These are phyloP conservation scores for Ptychadena robeensis DNA, from an alignment of 2,797 vertebrate genomes.

Conservation along the genomic window DNA sequence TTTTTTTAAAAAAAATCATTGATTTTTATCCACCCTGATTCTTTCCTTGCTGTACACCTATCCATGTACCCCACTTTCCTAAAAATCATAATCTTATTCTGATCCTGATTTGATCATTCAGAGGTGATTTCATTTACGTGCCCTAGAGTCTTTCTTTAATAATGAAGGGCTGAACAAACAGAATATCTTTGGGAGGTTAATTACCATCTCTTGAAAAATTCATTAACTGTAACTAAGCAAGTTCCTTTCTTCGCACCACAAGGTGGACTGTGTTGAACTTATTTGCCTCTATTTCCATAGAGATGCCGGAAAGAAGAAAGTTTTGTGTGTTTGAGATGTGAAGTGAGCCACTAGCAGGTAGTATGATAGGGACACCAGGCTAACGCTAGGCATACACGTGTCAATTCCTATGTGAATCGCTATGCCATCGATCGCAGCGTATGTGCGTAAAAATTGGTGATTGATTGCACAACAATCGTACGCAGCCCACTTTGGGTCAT, in stretches of 20 bases:
- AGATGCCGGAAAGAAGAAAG: constrained; percentile 77
- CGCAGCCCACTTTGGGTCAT: too few relatives aligned
- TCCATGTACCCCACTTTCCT: too few relatives aligned
- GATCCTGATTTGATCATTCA: too few relatives aligned
- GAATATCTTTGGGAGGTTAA: not conserved
- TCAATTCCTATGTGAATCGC: too few relatives aligned
- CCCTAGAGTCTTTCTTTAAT: not conserved
- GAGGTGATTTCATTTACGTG: not conserved
- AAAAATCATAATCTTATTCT: too few relatives aligned
- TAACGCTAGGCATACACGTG: too few relatives aligned
- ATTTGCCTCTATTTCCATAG: constrained; percentile 76
- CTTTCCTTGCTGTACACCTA: too few relatives aligned
- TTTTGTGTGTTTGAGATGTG: constrained; percentile 48
- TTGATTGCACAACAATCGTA: too few relatives aligned
- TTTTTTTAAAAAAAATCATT: too few relatives aligned
- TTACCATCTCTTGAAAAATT: not conserved
- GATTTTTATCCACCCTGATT: too few relatives aligned
- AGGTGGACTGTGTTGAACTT: constrained; percentile 37
- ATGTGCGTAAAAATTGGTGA: too few relatives aligned
- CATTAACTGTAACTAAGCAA: not conserved
- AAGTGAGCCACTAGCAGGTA: constrained; percentile 37
- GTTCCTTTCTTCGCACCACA: constrained; percentile 17
- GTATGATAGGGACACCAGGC: constrained; percentile 15
- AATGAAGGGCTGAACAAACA: not conserved
- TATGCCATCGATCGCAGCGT: too few relatives aligned